Evolutionary conservation across 2,888 invertebrate species (phyloP), one percentile per base, ranked within the genome.

Genomic region (Phymatocera aterrima): DNA sequence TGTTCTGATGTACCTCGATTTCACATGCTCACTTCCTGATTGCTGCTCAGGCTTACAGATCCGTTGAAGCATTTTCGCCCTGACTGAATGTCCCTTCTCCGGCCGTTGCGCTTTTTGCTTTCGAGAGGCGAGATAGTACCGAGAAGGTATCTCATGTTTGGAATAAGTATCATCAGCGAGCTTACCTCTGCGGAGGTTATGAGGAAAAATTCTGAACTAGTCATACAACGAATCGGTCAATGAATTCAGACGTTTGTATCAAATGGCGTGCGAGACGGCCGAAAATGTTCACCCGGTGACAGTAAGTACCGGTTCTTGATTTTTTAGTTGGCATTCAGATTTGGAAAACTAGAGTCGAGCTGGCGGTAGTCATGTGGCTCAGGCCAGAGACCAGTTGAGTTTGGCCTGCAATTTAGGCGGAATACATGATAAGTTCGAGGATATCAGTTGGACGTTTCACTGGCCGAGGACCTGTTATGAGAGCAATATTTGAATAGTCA

Each of bases 1-100:
- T 51, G 15, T 72, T 31, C 18, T 28, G 51, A 12, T 51, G 31
- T 18, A 34, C 46, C 46, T 28, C 28, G 34, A 8, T n/a, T 68
- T 68, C 28, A 3, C 46, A 64, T 68, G 31, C 18, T 72, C 10
- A 72, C 72, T 72, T 34, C 31, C 28, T 51, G 68, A 68, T 46
- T 3, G 46, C 24, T 12, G 28, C 68, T 46, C 43, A 68, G 68
- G 40, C 68, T 10, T 46, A 43, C 21, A 72, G 34, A 72, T 34
- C 51, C 51, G 72, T 72, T 72, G 31, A 72, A 48, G 72, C 43
- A 37, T 48, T 72, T 51, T 72, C 51, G 72, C 72, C 72, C 51
- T 72, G 72, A 72, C 72, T 51, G 51, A 72, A 72, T 54, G 54
- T 51, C 72, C 54, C 72, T 72, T 37, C 54, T 24, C 12, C 15